These are phyloP conservation scores for Semibalanus balanoides DNA, from an alignment of 1,140 invertebrate species.

Conservation along the genomic window DNA sequence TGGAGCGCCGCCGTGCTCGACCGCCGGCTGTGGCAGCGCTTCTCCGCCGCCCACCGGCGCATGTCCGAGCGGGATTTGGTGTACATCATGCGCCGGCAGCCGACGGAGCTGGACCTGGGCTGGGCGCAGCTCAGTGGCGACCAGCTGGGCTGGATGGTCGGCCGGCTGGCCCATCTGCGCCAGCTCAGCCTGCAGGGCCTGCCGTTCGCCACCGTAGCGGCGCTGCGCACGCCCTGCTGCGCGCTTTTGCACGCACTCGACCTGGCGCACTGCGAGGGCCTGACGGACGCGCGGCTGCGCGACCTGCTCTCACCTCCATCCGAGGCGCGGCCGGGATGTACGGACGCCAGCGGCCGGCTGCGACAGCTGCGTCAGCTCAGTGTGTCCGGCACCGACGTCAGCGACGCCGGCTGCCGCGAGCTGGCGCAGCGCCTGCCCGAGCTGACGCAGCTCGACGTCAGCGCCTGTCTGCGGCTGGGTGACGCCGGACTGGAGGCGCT, in stretches of 20 bases:
- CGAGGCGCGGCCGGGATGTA: conserved; percentile 57
- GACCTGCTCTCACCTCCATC: conserved; percentile 59
- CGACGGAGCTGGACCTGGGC: conserved; percentile 57
- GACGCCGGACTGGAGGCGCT: conserved; percentile 65
- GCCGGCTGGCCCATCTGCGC: conserved; percentile 62
- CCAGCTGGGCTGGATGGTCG: conserved; percentile 74
- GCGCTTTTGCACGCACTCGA: conserved; percentile 58
- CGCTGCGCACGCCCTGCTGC: conserved; percentile 65
- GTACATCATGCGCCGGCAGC: conserved; percentile 75
- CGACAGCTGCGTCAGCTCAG: conserved; percentile 55
- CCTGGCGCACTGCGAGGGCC: conserved; percentile 59
- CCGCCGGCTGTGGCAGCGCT: conserved; percentile 62
- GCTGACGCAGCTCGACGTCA: conserved; percentile 52
- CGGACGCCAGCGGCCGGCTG: conserved; percentile 64
- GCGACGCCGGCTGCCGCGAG: conserved; percentile 56
- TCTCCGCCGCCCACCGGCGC: conserved; percentile 49
- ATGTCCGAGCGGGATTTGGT: conserved; percentile 57
- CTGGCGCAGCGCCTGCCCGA: conserved; percentile 39
- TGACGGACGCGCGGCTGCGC: conserved; percentile 63
- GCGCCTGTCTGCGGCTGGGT: conserved; percentile 64
- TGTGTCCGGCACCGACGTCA: conserved; percentile 72
- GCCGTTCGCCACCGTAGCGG: conserved; percentile 54
- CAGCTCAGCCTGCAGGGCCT: conserved; percentile 65
- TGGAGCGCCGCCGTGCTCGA: conserved; percentile 72
- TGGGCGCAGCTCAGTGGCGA: conserved; percentile 71